Percentiles rank a stretch among this genome's conserved stretches.
phyloP scores from a whole-genome alignment of 1,140 invertebrate genomes.

The Apocrypta bakeri region DNA sequence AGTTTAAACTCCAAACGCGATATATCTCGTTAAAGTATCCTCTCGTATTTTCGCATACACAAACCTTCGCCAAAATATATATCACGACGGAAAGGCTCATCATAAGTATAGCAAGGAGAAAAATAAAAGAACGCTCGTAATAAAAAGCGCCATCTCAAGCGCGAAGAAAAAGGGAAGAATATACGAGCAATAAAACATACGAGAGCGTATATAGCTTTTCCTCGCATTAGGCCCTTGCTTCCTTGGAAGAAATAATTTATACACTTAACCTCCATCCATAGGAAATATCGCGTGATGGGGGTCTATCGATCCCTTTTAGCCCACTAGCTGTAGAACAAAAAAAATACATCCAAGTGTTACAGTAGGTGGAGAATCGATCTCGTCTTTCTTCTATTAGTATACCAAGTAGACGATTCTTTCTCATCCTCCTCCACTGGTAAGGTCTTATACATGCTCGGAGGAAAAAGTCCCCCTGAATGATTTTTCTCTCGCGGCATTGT shows the following conservation, averaged over 20 bases:
- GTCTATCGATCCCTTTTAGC: conserved; percentile 54
- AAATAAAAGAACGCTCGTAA: conserved; percentile 1
- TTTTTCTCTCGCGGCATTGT: not conserved
- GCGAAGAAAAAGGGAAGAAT: not conserved
- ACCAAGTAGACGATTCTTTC: not conserved
- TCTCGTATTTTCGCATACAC: too few relatives aligned
- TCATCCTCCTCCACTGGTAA: not conserved
- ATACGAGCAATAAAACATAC: not conserved
- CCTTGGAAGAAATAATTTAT: conserved; percentile 18
- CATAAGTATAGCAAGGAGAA: not conserved
- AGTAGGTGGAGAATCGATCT: not conserved
- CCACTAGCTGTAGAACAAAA: not conserved
- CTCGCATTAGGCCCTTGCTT: not conserved
- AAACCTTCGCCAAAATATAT: too few relatives aligned
- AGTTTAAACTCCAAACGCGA: too few relatives aligned
- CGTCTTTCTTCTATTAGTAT: conserved; percentile 35
- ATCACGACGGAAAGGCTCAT: not conserved
- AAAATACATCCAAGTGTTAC: too few relatives aligned
- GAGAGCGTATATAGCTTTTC: not conserved
- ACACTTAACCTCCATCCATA: conserved; percentile 1
- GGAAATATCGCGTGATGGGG: conserved; percentile 55
- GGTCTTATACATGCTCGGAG: not conserved
- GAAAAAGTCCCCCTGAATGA: not conserved
- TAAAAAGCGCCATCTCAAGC: too few relatives aligned
- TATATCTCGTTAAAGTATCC: too few relatives aligned